phyloP scores from a whole-genome alignment of 2,113 vertebrate species.

The Rostratula benghalensis region DNA sequence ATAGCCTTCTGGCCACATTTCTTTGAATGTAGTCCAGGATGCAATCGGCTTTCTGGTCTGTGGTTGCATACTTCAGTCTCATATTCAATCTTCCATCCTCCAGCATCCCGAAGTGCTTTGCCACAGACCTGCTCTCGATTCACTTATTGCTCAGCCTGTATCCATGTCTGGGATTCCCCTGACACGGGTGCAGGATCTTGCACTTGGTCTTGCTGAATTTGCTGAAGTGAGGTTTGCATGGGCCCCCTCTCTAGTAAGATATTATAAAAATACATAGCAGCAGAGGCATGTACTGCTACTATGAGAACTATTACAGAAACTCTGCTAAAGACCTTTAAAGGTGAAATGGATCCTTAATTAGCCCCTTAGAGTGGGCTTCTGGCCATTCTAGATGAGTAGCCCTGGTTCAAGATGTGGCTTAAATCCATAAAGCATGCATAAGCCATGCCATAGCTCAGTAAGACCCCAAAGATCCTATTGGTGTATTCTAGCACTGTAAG shows the following conservation, averaged over 20 bases:
- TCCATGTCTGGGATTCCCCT: background rate
- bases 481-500: background rate
- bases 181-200: background rate
- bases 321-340: background rate
- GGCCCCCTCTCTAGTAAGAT: background rate
- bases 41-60: background rate
- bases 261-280: background rate
- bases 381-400: background rate
- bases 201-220: background rate
- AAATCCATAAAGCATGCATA: background rate
- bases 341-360: background rate
- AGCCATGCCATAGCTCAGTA: background rate
- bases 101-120: background rate
- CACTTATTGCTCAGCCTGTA: background rate
- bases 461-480: fast-evolving
- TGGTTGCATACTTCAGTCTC: fast-evolving
- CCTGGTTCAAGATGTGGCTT: background rate
- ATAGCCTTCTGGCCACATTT: background rate
- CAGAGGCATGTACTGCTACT: background rate
- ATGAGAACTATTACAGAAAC: background rate
- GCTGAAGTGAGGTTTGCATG: background rate
- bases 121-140: background rate
- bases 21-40: background rate
- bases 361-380: background rate
- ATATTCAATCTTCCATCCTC: background rate